These are phyloP conservation scores for Diceros bicornis DNA, from an alignment of 2,797 vertebrate genomes.

Conservation along the genomic window DNA sequence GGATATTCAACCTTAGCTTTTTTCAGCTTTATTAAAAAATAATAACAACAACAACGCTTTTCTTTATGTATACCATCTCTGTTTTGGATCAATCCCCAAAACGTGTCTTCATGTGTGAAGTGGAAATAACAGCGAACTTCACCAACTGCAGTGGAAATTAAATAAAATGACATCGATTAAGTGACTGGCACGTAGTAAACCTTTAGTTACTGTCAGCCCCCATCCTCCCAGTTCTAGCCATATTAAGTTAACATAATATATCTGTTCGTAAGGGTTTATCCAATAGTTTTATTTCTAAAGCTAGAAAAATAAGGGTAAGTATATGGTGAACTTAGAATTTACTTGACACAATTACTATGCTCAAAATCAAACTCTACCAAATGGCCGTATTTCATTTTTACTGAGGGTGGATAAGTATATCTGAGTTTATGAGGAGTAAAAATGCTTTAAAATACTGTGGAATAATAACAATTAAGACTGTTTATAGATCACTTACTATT, in stretches of 20 bases:
- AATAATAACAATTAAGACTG: not conserved
- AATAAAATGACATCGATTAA: not conserved
- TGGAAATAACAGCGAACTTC: not conserved
- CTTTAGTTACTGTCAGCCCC: not conserved
- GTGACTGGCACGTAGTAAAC: not conserved
- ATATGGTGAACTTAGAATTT: not conserved
- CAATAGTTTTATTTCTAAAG: not conserved
- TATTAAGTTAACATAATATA: constrained; percentile 1
- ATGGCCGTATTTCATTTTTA: not conserved
- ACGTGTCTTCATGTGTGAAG: not conserved
- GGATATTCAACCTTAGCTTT: not conserved
- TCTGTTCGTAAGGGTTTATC: not conserved
- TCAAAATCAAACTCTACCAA: not conserved
- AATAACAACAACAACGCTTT: not conserved
- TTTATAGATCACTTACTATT: not conserved
- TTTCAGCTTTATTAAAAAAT: not conserved
- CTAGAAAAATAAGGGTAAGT: not conserved
- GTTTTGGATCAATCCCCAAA: not conserved
- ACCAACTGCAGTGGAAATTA: not conserved
- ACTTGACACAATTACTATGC: not conserved
- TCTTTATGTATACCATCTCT: not conserved
- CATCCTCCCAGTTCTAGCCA: not conserved
- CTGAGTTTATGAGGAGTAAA: not conserved
- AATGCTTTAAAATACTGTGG: not conserved
- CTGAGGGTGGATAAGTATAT: not conserved